A percentile compares a stretch with the other conserved stretches of the same genome.
Evolutionary conservation across 2,113 vertebrate species (phyloP).

Genomic region (Neofelis nebulosa): DNA sequence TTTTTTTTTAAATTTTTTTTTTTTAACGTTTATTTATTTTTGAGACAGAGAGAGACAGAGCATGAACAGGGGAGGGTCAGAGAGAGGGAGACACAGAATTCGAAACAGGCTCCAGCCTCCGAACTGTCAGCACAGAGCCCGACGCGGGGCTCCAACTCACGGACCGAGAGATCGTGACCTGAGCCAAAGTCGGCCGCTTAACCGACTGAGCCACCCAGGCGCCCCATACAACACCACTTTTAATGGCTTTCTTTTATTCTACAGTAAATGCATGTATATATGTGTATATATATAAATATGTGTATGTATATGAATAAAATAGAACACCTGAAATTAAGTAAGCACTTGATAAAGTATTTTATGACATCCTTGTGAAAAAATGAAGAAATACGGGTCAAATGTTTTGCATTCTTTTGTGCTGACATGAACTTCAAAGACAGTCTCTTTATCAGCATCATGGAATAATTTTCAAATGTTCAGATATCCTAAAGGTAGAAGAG

Average conservation of each 20-base stretch:
- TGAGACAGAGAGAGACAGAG: too few species aligned
- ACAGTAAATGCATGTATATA: neutral
- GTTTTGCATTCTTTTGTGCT: constrained; percentile 55
- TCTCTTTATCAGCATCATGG: constrained; percentile 55
- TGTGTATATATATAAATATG: neutral
- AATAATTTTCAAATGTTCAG: constrained; percentile 53
- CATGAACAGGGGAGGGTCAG: too few species aligned
- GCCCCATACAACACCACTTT: neutral
- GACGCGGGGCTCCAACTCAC: too few species aligned
- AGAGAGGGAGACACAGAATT: too few species aligned
- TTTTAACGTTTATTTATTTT: too few species aligned
- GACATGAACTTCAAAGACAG: constrained; percentile 48
- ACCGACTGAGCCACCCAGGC: too few species aligned
- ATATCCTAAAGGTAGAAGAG: constrained; percentile 39
- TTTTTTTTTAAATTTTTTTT: neutral
- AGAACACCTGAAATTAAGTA: constrained; percentile 66
- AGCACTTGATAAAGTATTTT: constrained; percentile 52
- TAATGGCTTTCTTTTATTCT: neutral
- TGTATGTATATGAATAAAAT: neutral
- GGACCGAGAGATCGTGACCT: too few species aligned
- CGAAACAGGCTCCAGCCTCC: too few species aligned
- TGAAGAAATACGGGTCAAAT: constrained; percentile 40
- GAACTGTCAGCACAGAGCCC: too few species aligned
- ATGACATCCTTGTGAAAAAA: constrained; percentile 63
- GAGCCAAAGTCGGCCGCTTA: too few species aligned